Percentiles rank a stretch among this genome's conserved stretches.
Conservation (phyloP, 2,888 invertebrate species). For the Lasiommata megera region DNA sequence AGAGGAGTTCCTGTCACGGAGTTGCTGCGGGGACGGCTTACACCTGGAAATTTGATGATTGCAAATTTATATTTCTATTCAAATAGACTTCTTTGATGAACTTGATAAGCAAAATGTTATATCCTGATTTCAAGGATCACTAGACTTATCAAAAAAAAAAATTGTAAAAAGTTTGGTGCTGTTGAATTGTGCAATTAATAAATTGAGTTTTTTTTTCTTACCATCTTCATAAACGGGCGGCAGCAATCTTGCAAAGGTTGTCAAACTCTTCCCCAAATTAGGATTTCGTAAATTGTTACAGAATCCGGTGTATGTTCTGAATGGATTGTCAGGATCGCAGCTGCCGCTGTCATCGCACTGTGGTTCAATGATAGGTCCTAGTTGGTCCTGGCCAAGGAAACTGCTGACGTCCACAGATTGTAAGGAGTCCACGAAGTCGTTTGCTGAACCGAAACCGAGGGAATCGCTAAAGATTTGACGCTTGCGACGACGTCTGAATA, state of each 20-base stretch:
- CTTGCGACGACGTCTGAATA: slow-evolving; percentile 81
- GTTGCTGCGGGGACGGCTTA: slow-evolving; percentile 88
- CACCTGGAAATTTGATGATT: slow-evolving; percentile 66
- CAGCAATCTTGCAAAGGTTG: slow-evolving; percentile 91
- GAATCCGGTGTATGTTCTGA: slow-evolving; percentile 89
- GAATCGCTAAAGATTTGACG: slow-evolving; percentile 87
- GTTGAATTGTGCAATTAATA: too few relatives aligned
- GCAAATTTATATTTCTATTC: too few relatives aligned
- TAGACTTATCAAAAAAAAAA: too few relatives aligned
- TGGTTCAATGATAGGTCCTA: slow-evolving; percentile 83
- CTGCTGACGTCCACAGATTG: slow-evolving; percentile 90
- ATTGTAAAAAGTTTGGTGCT: too few relatives aligned
- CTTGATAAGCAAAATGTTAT: too few relatives aligned
- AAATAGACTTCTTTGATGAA: too few relatives aligned
- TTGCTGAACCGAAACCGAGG: slow-evolving; percentile 67
- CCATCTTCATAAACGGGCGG: slow-evolving; percentile 95
- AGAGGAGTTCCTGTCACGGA: slow-evolving; percentile 88
- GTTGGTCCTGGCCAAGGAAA: slow-evolving; percentile 83
- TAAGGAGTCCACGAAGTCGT: slow-evolving; percentile 88
- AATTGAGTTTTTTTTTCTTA: too few relatives aligned
- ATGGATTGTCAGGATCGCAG: slow-evolving; percentile 87
- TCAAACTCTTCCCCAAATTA: slow-evolving; percentile 90
- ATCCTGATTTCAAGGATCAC: too few relatives aligned
- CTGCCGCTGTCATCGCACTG: slow-evolving; percentile 87
- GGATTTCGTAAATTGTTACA: slow-evolving; percentile 94